Conservation (phyloP, 2,113 vertebrate genomes). For the Maccullochella peelii region DNA sequence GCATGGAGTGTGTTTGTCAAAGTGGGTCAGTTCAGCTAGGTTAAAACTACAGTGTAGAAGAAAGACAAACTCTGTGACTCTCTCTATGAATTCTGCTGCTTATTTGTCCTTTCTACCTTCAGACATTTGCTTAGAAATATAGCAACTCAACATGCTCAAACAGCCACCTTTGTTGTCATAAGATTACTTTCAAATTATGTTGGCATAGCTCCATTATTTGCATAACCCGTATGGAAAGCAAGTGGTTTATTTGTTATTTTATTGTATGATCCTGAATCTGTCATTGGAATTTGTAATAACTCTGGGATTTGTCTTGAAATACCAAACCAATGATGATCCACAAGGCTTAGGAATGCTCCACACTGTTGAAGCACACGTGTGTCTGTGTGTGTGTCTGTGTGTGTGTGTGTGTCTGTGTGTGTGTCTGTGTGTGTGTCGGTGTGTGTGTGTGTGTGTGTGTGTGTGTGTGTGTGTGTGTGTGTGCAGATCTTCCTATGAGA, state of each 20-base stretch:
- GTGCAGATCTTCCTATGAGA: not conserved
- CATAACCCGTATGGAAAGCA: conserved; percentile 49
- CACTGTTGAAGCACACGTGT: not conserved
- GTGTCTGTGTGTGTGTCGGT: not conserved
- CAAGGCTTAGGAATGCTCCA: conserved; percentile 46
- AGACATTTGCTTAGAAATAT: conserved; percentile 12
- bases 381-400: not conserved
- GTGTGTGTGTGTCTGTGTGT: not conserved
- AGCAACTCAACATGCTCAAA: conserved; percentile 18
- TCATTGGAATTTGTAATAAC: conserved; percentile 73
- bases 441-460: not conserved
- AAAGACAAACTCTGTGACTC: conserved; percentile 32
- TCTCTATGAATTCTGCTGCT: conserved; percentile 32
- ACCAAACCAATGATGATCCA: conserved; percentile 61
- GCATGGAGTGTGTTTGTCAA: conserved; percentile 40
- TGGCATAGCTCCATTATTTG: conserved; percentile 47
- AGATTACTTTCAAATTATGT: conserved; percentile 54
- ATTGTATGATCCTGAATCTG: conserved; percentile 21
- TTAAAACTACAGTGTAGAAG: conserved; percentile 48
- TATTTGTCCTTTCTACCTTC: conserved; percentile 62
- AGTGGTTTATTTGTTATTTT: conserved; percentile 58
- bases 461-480: not conserved
- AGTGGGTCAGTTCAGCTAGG: conserved; percentile 64
- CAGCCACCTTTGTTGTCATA: conserved; percentile 46
- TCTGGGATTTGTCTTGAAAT: conserved; percentile 68